These are phyloP conservation scores for Brachyptera risi DNA, from an alignment of 2,888 invertebrate species.

Conservation along the genomic window DNA sequence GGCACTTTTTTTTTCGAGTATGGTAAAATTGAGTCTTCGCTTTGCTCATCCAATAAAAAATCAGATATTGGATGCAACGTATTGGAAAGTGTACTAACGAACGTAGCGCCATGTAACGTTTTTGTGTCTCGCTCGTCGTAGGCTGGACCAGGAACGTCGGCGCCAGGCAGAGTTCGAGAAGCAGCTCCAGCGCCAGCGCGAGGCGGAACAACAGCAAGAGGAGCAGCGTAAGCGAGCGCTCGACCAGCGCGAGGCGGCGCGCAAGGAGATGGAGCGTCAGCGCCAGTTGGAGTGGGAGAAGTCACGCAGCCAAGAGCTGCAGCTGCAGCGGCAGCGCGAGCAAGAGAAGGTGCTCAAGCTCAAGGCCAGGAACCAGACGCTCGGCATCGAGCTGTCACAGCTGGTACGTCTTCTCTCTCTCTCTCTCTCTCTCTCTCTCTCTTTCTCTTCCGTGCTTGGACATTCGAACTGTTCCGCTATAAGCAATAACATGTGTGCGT, in stretches of 20 bases:
- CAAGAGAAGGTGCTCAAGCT: conserved; percentile 79
- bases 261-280: conserved; percentile 62
- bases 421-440: background rate
- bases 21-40: too few relatives aligned
- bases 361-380: conserved; percentile 81
- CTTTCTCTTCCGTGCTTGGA: background rate
- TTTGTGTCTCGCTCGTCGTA: conserved; percentile 31
- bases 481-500: too few relatives aligned
- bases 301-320: conserved; percentile 81
- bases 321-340: conserved; percentile 79
- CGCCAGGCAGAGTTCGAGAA: conserved; percentile 84
- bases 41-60: too few relatives aligned
- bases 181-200: conserved; percentile 69
- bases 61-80: too few relatives aligned
- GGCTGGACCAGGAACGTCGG: conserved; percentile 65
- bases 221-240: conserved; percentile 74
- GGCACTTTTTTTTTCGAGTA: too few relatives aligned
- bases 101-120: background rate
- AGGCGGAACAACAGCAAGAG: conserved; percentile 68
- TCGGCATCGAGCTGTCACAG: conserved; percentile 73
- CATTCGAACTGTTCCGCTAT: too few relatives aligned
- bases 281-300: conserved; percentile 95
- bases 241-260: conserved; percentile 74
- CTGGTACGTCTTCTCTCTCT: conserved; percentile 42
- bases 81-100: too few relatives aligned